Conservation (phyloP, 2,888 invertebrate species). For the Lamellibrachia columna region DNA sequence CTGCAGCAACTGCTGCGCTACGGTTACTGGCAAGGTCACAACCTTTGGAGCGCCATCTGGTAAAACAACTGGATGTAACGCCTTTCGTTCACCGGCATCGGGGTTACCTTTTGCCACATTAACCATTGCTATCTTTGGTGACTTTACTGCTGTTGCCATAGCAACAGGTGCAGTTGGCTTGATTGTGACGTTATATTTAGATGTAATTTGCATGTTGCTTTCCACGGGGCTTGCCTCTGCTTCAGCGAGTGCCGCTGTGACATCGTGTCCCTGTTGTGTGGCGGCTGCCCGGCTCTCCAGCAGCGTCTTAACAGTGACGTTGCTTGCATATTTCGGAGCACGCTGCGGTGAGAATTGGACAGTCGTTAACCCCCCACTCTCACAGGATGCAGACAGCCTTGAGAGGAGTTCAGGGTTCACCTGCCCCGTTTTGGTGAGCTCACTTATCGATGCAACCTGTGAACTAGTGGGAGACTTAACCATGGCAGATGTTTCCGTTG, state of each 20-base stretch:
- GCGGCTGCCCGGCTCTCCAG: constrained; percentile 49
- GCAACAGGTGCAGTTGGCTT: not conserved
- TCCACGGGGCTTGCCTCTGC: not conserved
- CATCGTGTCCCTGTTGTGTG: constrained; percentile 37
- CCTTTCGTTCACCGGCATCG: too few species aligned
- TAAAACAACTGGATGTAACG: too few species aligned
- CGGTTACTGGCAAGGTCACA: not conserved
- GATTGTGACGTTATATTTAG: constrained; percentile 1
- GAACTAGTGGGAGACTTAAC: not conserved
- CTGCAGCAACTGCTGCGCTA: not conserved
- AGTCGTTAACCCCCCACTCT: not conserved
- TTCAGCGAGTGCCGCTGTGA: constrained; percentile 8
- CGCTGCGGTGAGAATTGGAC: constrained; percentile 27
- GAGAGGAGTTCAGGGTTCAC: not conserved
- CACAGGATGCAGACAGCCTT: not conserved
- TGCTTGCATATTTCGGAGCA: constrained; percentile 52
- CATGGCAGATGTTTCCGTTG: not conserved
- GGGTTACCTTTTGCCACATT: too few species aligned
- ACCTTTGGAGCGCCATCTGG: not conserved
- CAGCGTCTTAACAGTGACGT: constrained; percentile 59
- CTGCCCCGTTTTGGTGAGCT: not conserved
- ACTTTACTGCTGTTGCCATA: not conserved
- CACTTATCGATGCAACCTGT: not conserved
- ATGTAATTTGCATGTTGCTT: constrained; percentile 13
- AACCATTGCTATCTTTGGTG: not conserved